A percentile compares a stretch with the other conserved stretches of the same genome.
phyloP scores from a whole-genome alignment of 2,888 invertebrate species.

The Euclidia mi region DNA sequence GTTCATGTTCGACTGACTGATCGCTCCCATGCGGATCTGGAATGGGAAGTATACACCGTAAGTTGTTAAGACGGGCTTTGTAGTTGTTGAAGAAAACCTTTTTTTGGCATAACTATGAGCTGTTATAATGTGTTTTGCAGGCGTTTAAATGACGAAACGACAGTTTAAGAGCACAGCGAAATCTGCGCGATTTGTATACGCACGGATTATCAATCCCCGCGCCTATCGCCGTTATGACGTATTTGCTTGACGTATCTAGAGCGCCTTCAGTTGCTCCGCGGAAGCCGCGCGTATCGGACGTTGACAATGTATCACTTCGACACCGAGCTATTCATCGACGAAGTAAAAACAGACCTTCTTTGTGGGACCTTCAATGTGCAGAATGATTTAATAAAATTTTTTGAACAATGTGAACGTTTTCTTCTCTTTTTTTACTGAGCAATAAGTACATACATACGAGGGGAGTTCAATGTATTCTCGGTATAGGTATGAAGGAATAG shows the following conservation, averaged over 20 bases:
- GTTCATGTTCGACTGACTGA: conserved; percentile 99
- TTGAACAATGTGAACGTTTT: not conserved
- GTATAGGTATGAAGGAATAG: no score
- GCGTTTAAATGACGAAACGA: no score
- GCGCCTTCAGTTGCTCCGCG: conserved; percentile 14
- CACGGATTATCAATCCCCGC: conserved; percentile 1
- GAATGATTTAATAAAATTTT: not conserved
- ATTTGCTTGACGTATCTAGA: conserved; percentile 8
- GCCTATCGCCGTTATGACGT: conserved; percentile 3
- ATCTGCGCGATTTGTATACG: no score
- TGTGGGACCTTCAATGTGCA: conserved; percentile 5
- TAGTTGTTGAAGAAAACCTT: no score
- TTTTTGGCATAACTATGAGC: no score
- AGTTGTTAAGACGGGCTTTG: no score
- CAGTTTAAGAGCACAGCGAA: no score
- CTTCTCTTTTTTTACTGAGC: no score
- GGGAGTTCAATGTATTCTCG: no score
- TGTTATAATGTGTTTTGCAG: no score
- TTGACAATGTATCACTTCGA: conserved; percentile 23
- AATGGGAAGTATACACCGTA: no score
- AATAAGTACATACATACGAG: no score
- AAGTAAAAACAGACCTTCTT: conserved; percentile 4
- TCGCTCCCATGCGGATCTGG: conserved; percentile 99
- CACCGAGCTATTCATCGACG: conserved; percentile 13
- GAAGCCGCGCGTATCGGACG: conserved; percentile 25